Evolutionary conservation across 2,888 invertebrate species (phyloP), one percentile per base, ranked within the genome.

Genomic region (Apomyelois bistriatella): DNA sequence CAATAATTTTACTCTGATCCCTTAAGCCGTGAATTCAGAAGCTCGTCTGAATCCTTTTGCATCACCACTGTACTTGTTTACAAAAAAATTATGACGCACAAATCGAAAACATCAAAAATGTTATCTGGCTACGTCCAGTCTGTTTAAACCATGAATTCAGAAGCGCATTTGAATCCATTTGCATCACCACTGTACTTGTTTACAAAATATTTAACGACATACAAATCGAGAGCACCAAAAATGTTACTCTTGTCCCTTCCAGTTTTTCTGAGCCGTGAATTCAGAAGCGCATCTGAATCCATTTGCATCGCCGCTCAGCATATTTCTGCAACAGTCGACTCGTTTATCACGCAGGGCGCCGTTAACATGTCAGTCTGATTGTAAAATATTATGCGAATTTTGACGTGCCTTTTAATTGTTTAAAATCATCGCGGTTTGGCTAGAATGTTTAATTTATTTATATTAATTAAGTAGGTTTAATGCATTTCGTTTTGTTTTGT

Each of bases 221-320:
- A n/a, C n/a, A n/a, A n/a, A n/a, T n/a, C n/a, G n/a, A n/a, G n/a
- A n/a, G n/a, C n/a, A n/a, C n/a, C n/a, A n/a, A n/a, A n/a, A n/a
- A n/a, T n/a, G n/a, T n/a, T n/a, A n/a, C 7, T 7, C 32, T 6
- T 13, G 51, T 17, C 56, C 37, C 49, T 55, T 66, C 60, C 49
- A 56, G 48, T 1, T 2, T 0, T 2, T 48, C 0, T 28, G 61
- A 12, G 50, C 66, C 64, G 8, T n/a, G 47, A 61, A 54, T 56
- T 57, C 58, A 61, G 60, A 66, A 72, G 59, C 64, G 74, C 76
- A 72, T 71, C 67, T 64, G 64, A 72, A 70, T 65, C 72, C 74
- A 79, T 82, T 79, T 77, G 76, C 73, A 72, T 70, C 67, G 58
- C 76, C 76, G 73, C 76, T 80, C 79, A 70, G 74, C 76, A 76